Conservation (phyloP, 2,113 vertebrate genomes). For the Notiomystis cincta region DNA sequence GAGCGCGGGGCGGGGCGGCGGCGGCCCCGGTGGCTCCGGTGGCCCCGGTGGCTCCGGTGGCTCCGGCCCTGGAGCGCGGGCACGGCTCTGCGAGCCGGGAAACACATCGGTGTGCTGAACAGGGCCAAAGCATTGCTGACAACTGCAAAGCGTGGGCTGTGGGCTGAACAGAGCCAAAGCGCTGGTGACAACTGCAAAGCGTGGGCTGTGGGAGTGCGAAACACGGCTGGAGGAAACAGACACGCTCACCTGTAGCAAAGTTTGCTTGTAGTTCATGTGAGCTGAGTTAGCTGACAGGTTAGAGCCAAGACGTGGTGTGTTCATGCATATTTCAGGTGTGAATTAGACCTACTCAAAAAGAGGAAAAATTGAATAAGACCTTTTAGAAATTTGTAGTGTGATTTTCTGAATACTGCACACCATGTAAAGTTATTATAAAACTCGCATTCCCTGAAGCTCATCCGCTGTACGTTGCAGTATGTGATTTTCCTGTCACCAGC, state of each 20-base stretch:
- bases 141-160: no score
- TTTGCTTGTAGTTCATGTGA: rapidly evolving
- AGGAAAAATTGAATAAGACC: background rate
- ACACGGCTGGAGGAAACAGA: rapidly evolving
- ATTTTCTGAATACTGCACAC: background rate
- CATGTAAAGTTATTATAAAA: background rate
- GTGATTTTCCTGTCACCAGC: background rate
- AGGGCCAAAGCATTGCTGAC: no score
- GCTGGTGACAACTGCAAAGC: rapidly evolving
- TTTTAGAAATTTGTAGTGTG: background rate
- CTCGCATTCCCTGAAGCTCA: background rate
- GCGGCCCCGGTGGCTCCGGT: no score
- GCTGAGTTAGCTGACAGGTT: background rate
- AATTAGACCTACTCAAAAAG: background rate
- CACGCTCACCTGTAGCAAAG: rapidly evolving
- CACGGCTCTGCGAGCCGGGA: no score
- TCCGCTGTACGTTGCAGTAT: background rate
- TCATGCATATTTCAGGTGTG: rapidly evolving
- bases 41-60: no score
- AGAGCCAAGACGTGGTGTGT: rapidly evolving
- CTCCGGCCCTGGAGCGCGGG: no score
- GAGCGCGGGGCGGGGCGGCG: background rate
- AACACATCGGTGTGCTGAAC: rapidly evolving
- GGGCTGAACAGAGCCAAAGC: rapidly evolving
- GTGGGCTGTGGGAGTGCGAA: rapidly evolving